phyloP scores from a whole-genome alignment of 2,113 vertebrate genomes.

The Puffinus mauretanicus region DNA sequence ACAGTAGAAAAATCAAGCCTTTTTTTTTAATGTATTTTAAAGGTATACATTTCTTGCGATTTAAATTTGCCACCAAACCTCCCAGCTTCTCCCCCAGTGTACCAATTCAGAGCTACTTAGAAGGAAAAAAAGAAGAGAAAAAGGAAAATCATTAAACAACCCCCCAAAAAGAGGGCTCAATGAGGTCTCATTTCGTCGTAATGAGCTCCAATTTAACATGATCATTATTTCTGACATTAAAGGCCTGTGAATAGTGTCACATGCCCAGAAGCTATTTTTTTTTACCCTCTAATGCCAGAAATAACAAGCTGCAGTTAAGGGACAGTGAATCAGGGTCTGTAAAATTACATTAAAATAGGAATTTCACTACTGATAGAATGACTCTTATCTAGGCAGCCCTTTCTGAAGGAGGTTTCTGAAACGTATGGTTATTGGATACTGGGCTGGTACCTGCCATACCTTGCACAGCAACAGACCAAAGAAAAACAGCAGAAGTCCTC shows the following conservation, averaged over 20 bases:
- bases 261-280: constrained; percentile 79
- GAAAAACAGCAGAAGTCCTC: background rate
- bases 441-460: background rate
- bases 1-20: constrained; percentile 65
- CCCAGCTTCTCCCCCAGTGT: constrained; percentile 58
- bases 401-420: background rate
- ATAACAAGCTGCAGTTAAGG: constrained; percentile 79
- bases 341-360: constrained; percentile 67
- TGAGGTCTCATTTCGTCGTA: constrained; percentile 79
- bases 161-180: constrained; percentile 74
- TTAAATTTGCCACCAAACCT: constrained; percentile 71
- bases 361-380: constrained; percentile 37
- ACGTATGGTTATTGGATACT: background rate
- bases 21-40: constrained; percentile 42
- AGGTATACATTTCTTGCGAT: constrained; percentile 65
- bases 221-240: constrained; percentile 85
- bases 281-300: constrained; percentile 78
- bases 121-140: constrained; percentile 59
- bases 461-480: background rate
- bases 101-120: constrained; percentile 65
- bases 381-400: background rate
- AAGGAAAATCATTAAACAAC: constrained; percentile 70
- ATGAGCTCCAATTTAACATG: constrained; percentile 81
- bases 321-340: constrained; percentile 67
- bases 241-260: constrained; percentile 79